These are phyloP conservation scores for Neosilurus hyrtlii DNA, from an alignment of 2,797 vertebrate species.

Conservation along the genomic window DNA sequence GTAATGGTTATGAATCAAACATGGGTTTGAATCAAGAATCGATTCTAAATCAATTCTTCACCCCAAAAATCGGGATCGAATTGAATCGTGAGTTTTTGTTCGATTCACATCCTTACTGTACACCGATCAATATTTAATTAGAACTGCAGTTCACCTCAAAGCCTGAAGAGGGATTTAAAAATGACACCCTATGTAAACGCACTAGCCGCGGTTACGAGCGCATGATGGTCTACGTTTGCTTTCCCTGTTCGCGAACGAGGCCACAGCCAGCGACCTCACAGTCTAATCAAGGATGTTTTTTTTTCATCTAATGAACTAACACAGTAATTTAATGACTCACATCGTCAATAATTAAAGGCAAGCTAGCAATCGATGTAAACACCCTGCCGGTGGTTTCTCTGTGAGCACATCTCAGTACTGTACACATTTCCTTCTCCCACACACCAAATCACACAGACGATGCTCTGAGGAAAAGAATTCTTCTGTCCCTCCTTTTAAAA, in stretches of 20 bases:
- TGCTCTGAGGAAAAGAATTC: constrained; percentile 44
- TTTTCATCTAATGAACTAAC: constrained; percentile 59
- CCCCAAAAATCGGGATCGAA: no score
- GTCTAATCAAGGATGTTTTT: constrained; percentile 44
- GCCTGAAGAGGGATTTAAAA: background rate
- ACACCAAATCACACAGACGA: constrained; percentile 21
- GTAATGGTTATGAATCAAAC: no score
- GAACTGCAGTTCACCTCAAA: background rate
- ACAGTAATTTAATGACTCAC: constrained; percentile 57
- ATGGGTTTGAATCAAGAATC: no score
- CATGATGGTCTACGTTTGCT: background rate
- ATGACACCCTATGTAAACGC: background rate
- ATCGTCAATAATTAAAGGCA: constrained; percentile 67
- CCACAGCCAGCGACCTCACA: constrained; percentile 27
- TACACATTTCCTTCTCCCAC: constrained; percentile 1
- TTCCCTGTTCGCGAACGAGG: background rate
- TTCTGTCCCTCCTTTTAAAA: constrained; percentile 2
- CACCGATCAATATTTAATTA: background rate
- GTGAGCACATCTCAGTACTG: background rate
- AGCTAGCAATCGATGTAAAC: constrained; percentile 62
- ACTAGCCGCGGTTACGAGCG: background rate
- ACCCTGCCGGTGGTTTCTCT: constrained; percentile 37
- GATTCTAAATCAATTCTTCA: no score
- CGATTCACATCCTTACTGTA: no score
- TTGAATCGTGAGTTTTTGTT: no score